Base-by-base conservation (phyloP, 2,797 vertebrate genomes). In the Micromesistius poutassou region DNA sequence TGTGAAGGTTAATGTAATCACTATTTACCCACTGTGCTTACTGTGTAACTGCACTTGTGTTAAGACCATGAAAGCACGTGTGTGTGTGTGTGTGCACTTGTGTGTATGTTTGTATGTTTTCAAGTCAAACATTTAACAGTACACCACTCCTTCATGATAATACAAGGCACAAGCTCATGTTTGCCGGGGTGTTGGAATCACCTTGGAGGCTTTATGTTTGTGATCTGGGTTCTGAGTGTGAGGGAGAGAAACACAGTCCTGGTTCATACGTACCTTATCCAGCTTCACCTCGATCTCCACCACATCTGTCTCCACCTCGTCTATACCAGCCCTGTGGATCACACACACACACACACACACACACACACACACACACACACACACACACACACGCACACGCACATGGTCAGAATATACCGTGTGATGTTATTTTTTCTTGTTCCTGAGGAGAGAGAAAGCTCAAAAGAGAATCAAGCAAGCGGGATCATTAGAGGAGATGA, bases 231-330 rank as follows among this genome's bases (percentile, higher is more conserved):
- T 13, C 1, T 35, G 72, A 8, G 10, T 35, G 73, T 5, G 73
- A 50, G 28, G 55, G 73, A 55, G 40, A 16, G 3, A 74, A 22
- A 70, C n/a, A 40, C 6, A 28, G 31, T 19, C 73, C 1, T 70
- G 74, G 33, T 13, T 36, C 33, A 5, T 25, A 79, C 92, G 89
- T 88, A 98, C 97, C 96, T 98, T 99, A 90, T 98, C 97, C 6
- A 98, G 94, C 87, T 99, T 99, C 0, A 95, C 96, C 87, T 98
- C 97, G 0, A 98, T 96, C 93, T 99, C 97, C 84, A 97, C 97
- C 87, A 99, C 97, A 80, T 99, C 97, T 0, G 96, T 97, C 84
- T 99, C 97, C 88, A 99, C 97, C 87, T 99, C 97, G 73, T 99
- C 97, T 0, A 99, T 96, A 74, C 97, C 96, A 2, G 97, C 97